Percentiles rank a stretch among this genome's conserved stretches.
These are phyloP conservation scores for Andrena camellia DNA, from an alignment of 2,888 invertebrate species.

Conservation along the genomic window DNA sequence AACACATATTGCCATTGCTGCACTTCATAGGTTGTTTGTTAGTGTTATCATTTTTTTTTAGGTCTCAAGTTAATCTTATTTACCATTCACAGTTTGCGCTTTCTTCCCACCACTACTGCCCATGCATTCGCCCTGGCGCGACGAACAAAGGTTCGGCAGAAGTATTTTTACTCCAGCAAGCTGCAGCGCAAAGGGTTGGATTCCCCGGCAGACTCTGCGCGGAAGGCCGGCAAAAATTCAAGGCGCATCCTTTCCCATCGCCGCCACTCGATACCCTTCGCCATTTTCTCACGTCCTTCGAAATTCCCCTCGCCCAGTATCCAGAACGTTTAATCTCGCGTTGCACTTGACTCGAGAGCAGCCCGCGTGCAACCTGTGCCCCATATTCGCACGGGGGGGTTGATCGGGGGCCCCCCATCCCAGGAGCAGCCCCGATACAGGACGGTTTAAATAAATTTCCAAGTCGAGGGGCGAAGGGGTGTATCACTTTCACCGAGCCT, in stretches of 20 bases:
- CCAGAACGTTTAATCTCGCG: slow-evolving; percentile 73
- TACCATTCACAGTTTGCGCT: no score
- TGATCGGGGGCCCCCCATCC: slow-evolving; percentile 19
- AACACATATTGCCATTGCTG: no score
- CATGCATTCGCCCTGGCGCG: no score
- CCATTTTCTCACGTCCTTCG: slow-evolving; percentile 58
- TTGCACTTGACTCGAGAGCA: slow-evolving; percentile 79
- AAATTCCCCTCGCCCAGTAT: slow-evolving; percentile 35
- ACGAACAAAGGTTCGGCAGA: no score
- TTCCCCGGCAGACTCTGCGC: not conserved
- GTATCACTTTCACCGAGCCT: slow-evolving; percentile 63
- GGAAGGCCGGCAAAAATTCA: not conserved
- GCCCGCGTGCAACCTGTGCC: slow-evolving; percentile 78
- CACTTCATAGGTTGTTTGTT: no score
- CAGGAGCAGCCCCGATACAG: slow-evolving; percentile 22
- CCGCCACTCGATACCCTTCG: not conserved
- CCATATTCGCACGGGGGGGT: slow-evolving; percentile 77
- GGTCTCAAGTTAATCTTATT: no score
- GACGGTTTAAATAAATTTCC: slow-evolving; percentile 83
- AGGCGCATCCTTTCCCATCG: not conserved
- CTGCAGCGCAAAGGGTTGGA: no score
- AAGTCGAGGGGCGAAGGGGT: slow-evolving; percentile 66
- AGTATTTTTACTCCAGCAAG: no score
- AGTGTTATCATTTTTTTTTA: no score
- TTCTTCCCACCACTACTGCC: no score